Evolutionary conservation across 2,113 vertebrate species (phyloP).

Genomic region (Rynchops niger): DNA sequence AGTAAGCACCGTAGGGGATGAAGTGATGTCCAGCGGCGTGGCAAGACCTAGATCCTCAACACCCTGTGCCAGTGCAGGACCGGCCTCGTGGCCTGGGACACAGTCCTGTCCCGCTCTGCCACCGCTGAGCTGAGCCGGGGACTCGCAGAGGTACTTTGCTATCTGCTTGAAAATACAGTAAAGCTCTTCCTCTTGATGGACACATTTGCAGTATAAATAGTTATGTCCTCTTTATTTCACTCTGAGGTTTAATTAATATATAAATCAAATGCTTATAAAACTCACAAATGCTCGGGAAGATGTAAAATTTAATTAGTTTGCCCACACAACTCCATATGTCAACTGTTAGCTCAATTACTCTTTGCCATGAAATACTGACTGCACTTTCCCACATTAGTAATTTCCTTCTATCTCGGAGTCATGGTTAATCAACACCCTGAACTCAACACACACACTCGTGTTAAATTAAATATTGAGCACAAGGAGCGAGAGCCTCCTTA

Average conservation of each 20-base stretch:
- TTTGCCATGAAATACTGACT: conserved; percentile 62
- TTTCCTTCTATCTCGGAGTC: conserved; percentile 59
- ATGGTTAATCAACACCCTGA: conserved; percentile 65
- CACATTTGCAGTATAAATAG: conserved; percentile 42
- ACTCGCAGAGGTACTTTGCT: background rate
- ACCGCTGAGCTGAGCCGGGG: background rate
- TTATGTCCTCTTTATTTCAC: conserved; percentile 64
- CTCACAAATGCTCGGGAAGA: conserved; percentile 70
- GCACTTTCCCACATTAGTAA: conserved; percentile 59
- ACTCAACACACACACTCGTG: background rate
- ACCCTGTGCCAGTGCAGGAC: background rate
- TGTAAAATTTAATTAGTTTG: conserved; percentile 78
- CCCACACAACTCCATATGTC: conserved; percentile 75
- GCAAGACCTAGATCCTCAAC: background rate
- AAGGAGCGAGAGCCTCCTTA: conserved; percentile 2
- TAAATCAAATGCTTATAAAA: conserved; percentile 71
- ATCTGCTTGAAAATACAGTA: conserved; percentile 7
- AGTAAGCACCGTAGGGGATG: background rate
- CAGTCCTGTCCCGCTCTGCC: background rate
- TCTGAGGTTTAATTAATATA: conserved; percentile 77
- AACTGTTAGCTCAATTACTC: conserved; percentile 67
- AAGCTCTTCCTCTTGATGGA: conserved; percentile 4
- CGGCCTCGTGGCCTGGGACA: background rate
- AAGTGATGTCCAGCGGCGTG: background rate
- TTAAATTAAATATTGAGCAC: conserved; percentile 48